Percentiles rank a stretch among this genome's conserved stretches.
Conservation (phyloP, 2,113 vertebrate genomes). For the Chionis minor region DNA sequence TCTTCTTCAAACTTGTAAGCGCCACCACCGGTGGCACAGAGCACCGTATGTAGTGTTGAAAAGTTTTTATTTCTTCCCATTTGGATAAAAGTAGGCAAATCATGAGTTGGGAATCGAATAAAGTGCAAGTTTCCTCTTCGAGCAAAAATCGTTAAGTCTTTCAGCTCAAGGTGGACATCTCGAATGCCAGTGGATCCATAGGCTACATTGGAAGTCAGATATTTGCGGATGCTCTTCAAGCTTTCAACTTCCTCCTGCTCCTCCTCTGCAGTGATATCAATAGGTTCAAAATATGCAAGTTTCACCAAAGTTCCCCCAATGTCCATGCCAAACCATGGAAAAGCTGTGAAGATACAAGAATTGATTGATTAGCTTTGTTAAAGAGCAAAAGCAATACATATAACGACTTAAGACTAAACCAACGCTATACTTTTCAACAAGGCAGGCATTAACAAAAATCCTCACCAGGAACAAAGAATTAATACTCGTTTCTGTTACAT, state of each 20-base stretch:
- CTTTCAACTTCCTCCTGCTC: constrained; percentile 86
- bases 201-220: constrained; percentile 82
- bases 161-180: constrained; percentile 82
- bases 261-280: constrained; percentile 84
- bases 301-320: constrained; percentile 84
- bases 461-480: not conserved
- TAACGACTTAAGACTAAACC: not conserved
- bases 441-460: not conserved
- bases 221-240: constrained; percentile 84
- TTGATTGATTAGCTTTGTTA: not conserved
- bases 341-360: constrained; percentile 66
- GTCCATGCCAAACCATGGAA: constrained; percentile 87
- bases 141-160: constrained; percentile 79
- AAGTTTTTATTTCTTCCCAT: constrained; percentile 86
- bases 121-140: constrained; percentile 84
- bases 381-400: not conserved
- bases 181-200: constrained; percentile 84
- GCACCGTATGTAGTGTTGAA: constrained; percentile 83
- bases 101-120: constrained; percentile 84
- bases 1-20: constrained; percentile 87
- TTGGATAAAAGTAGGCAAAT: constrained; percentile 84
- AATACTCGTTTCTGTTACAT: not conserved
- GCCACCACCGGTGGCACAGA: constrained; percentile 83
- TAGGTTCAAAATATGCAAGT: constrained; percentile 82
- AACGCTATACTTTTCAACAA: not conserved